Evolutionary conservation across 2,888 invertebrate genomes (phyloP).

Genomic region (Drosophila emarginata): DNA sequence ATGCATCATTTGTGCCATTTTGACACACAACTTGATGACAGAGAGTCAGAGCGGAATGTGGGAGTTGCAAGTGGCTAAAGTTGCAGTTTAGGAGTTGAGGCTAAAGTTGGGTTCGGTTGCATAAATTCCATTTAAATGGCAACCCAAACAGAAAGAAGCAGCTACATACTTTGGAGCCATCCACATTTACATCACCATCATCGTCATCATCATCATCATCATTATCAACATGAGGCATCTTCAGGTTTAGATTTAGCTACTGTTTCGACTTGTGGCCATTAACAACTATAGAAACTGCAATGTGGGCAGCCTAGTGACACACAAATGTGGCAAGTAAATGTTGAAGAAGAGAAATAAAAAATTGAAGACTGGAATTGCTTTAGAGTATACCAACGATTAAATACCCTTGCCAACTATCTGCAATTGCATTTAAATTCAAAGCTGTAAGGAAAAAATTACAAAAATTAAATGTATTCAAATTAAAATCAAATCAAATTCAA

Average conservation of each 20-base stretch:
- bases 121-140: slow-evolving; percentile 77
- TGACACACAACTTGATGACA: slow-evolving; percentile 39
- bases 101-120: slow-evolving; percentile 51
- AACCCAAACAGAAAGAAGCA: slow-evolving; percentile 43
- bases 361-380: background rate
- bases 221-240: slow-evolving; percentile 54
- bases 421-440: no score
- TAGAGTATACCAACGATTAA: background rate
- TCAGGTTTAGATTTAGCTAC: slow-evolving; percentile 42
- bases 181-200: slow-evolving; percentile 22
- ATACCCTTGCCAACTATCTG: no score
- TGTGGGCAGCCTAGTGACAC: slow-evolving; percentile 76
- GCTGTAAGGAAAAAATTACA: no score
- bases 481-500: no score
- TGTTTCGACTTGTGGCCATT: slow-evolving; percentile 55
- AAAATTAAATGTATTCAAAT: no score
- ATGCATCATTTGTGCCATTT: slow-evolving; percentile 65
- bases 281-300: slow-evolving; percentile 58
- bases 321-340: slow-evolving; percentile 59
- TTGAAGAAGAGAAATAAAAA: slow-evolving; percentile 15
- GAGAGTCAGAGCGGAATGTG: slow-evolving; percentile 30
- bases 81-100: slow-evolving; percentile 11
- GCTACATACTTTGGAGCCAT: slow-evolving; percentile 25
- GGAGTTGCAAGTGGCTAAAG: slow-evolving; percentile 16
- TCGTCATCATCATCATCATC: slow-evolving; percentile 36